Evolutionary conservation across 2,113 vertebrate genomes (phyloP), one percentile per base, ranked within the genome.

Genomic region (Panthera uncia): DNA sequence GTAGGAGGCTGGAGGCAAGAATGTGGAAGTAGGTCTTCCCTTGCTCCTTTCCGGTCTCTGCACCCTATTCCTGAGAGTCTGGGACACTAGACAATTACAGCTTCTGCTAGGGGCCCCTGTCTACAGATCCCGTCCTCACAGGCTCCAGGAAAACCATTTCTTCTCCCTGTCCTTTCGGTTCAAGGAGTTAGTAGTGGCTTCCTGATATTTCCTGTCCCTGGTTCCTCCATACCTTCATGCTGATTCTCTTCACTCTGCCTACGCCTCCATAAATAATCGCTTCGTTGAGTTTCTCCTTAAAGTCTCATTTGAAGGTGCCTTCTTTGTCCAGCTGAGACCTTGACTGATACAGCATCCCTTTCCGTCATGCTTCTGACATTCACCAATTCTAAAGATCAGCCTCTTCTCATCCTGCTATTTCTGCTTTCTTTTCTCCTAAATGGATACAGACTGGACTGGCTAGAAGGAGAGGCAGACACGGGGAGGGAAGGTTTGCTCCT

Each of bases 381-480:
- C 36, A 73, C 55, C n/a, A 80, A 48, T 69, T 84, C 61, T 80
- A 65, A 96, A 94, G n/a, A 45, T 90, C 83, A 85, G 29, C 4
- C 15, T 89, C 45, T 50, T 84, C n/a, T 15, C 13, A 25, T 52
- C 36, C 29, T 92, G 41, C 65, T 84, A 68, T 88, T 95, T 96
- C 68, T 93, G 31, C 52, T 94, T 96, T 65, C 7, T 27, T 80
- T 89, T 96, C 41, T 86, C 33, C 45, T 66, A n/a, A 90, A 25
- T 3, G 2, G 38, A 38, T 74, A 52, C 4, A 45, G 2, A 71
- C 73, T 27, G 68, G n/a, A 82, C 25, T 27, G 48, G 33, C 25
- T 66, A 1, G n/a, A 27, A 66, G 38, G 2, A 55, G 41, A 85
- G 63, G 38, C 76, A 52, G 41, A 76, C n/a, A 87, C 9, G 9